Conservation (phyloP, 2,113 vertebrate genomes). For the Dasyurus viverrinus region DNA sequence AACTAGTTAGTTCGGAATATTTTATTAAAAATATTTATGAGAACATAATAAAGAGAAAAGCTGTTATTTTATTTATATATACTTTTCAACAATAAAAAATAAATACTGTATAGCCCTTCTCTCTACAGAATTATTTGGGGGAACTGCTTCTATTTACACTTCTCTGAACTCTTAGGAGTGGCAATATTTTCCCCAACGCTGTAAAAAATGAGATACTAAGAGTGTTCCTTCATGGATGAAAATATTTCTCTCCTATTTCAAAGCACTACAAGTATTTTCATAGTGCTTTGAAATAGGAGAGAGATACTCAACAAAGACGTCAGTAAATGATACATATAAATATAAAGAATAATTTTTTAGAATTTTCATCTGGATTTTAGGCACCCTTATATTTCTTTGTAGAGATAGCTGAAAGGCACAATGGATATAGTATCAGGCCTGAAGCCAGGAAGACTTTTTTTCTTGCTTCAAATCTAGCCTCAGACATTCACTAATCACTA, state of each 20-base stretch:
- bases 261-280: no score
- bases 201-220: neutral
- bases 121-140: neutral
- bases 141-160: neutral
- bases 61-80: neutral
- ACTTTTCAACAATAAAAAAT: slow-evolving; percentile 42
- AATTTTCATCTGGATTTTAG: neutral
- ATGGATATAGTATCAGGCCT: neutral
- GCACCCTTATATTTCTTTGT: neutral
- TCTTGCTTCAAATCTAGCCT: neutral
- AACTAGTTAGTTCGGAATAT: neutral
- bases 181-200: neutral
- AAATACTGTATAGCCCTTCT: neutral
- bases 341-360: neutral
- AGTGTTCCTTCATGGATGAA: neutral
- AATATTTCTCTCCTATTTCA: no score
- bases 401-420: no score
- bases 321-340: neutral
- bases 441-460: no score
- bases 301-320: neutral
- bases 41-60: slow-evolving; percentile 35
- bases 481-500: neutral
- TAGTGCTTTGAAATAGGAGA: neutral
- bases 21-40: neutral
- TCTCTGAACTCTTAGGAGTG: slow-evolving; percentile 52